phyloP scores from a whole-genome alignment of 2,797 vertebrate species.

The Threskiornis aethiopicus region DNA sequence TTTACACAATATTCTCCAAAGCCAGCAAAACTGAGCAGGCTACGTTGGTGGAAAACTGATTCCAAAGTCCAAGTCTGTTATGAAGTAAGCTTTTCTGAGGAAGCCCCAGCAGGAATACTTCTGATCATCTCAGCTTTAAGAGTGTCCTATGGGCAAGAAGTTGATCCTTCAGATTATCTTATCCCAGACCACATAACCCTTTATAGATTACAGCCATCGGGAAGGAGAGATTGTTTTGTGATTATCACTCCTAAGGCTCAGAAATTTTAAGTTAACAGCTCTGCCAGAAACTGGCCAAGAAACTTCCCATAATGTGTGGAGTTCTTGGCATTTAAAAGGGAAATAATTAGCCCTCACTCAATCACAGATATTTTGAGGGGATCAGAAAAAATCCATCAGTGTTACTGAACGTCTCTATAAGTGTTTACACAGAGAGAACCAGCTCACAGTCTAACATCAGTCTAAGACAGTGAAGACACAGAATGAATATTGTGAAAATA shows the following conservation, averaged over 20 bases:
- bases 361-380: background rate
- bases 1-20: background rate
- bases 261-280: background rate
- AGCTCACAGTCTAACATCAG: background rate
- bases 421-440: background rate
- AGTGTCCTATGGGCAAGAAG: background rate
- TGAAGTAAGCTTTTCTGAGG: background rate
- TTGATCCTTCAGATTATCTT: background rate
- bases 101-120: background rate
- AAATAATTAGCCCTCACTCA: background rate
- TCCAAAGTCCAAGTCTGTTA: background rate
- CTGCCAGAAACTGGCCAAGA: accelerated
- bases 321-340: background rate
- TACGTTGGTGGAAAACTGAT: background rate
- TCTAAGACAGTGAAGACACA: background rate
- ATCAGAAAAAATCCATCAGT: background rate
- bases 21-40: background rate
- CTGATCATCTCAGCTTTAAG: background rate
- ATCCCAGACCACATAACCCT: background rate
- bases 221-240: background rate
- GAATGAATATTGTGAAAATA: background rate
- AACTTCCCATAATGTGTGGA: background rate
- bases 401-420: background rate
- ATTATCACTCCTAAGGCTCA: background rate
- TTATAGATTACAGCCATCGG: background rate